These are phyloP conservation scores for Panulirus ornatus DNA, from an alignment of 1,140 invertebrate genomes.

Conservation along the genomic window DNA sequence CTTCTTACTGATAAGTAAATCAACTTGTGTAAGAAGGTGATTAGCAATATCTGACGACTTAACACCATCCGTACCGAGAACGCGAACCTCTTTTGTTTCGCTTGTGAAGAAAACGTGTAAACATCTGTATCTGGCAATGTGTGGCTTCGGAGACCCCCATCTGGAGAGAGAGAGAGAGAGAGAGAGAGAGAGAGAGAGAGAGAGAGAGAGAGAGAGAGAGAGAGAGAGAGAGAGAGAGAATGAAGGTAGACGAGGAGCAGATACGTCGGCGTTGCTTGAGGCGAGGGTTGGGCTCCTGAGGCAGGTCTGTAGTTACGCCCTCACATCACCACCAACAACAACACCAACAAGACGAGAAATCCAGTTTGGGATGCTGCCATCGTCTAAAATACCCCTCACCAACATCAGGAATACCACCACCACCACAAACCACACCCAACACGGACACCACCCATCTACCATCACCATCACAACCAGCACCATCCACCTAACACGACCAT, in stretches of 20 bases:
- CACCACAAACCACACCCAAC: not conserved
- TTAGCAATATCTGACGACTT: too few relatives aligned
- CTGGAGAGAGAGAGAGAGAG: conserved; percentile 16
- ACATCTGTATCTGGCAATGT: too few relatives aligned
- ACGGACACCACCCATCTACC: not conserved
- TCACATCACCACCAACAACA: not conserved
- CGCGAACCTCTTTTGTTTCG: too few relatives aligned
- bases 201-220: conserved; percentile 30
- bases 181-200: conserved; percentile 25
- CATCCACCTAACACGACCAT: not conserved
- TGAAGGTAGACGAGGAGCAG: not conserved
- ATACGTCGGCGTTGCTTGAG: too few relatives aligned
- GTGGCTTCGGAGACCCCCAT: too few relatives aligned
- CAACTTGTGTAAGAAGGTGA: too few relatives aligned
- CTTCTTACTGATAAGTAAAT: too few relatives aligned
- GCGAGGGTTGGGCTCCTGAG: not conserved
- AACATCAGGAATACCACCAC: not conserved
- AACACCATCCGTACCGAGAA: too few relatives aligned
- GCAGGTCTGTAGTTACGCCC: not conserved
- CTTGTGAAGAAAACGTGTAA: too few relatives aligned
- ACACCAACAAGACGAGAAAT: not conserved
- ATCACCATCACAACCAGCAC: not conserved
- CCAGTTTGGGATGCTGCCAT: not conserved
- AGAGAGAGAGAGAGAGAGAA: not conserved
- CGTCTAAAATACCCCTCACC: too few relatives aligned